These are phyloP conservation scores for Orestias chungarensis DNA, from an alignment of 2,797 vertebrate species.

Conservation along the genomic window DNA sequence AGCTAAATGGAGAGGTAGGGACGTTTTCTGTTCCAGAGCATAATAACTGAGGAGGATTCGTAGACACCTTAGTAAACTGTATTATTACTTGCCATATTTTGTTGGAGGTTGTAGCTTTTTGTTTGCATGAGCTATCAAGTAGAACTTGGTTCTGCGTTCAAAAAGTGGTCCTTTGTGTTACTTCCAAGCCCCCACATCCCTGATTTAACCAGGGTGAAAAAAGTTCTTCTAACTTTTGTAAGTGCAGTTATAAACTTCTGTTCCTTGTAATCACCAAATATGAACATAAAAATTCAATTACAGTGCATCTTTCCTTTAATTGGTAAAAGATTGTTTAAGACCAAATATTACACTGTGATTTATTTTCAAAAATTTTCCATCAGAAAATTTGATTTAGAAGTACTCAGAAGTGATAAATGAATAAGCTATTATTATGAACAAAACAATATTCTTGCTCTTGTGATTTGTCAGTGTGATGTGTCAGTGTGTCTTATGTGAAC, in stretches of 20 bases:
- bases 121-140: no score
- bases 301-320: background rate
- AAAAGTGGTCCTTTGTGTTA: background rate
- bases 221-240: background rate
- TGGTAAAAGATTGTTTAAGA: background rate
- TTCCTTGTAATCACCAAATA: background rate
- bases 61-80: background rate
- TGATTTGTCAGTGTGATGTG: slow-evolving; percentile 21
- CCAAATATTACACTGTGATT: no score
- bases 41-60: background rate
- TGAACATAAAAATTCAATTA: background rate
- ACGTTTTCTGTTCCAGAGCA: no score
- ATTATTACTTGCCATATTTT: background rate
- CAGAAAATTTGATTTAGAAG: background rate
- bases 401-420: slow-evolving; percentile 47
- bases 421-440: slow-evolving; percentile 39
- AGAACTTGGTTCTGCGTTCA: background rate
- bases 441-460: slow-evolving; percentile 36
- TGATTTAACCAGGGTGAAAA: background rate
- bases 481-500: slow-evolving; percentile 35
- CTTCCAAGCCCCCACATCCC: no score
- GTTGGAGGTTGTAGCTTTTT: background rate
- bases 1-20: no score
- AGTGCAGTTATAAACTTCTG: background rate
- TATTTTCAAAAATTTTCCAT: no score